Conservation (phyloP, 2,113 vertebrate genomes). For the Bufo bufo region DNA sequence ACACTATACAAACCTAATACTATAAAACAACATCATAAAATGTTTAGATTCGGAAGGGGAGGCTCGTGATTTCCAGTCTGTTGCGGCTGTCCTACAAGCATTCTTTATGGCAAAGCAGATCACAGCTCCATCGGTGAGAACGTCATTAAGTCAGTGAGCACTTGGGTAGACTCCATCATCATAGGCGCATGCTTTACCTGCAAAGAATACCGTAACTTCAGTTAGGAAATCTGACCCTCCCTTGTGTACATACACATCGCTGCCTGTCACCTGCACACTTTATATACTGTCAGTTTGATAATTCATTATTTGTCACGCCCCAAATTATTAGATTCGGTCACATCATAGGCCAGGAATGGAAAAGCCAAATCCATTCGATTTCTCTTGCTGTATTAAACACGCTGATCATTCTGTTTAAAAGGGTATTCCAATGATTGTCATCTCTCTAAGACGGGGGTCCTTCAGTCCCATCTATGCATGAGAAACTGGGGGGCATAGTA, state of each 20-base stretch:
- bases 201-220: not conserved
- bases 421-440: no score
- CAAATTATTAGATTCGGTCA: not conserved
- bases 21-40: not conserved
- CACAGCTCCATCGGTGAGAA: conserved; percentile 64
- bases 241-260: no score
- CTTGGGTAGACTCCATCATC: conserved; percentile 56
- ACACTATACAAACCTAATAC: not conserved
- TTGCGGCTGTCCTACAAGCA: not conserved
- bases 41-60: not conserved
- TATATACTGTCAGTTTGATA: no score
- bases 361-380: not conserved
- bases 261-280: no score
- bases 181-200: conserved; percentile 53
- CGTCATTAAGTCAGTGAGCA: conserved; percentile 60
- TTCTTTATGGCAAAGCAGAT: not conserved
- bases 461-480: not conserved
- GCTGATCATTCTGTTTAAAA: no score
- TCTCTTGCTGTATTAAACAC: no score
- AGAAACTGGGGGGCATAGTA: no score
- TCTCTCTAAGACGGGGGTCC: no score
- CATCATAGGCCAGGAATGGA: not conserved
- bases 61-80: not conserved
- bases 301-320: no score
- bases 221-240: no score